Percentiles rank a stretch among this genome's conserved stretches.
Evolutionary conservation across 2,888 invertebrate species (phyloP).

Genomic region (Acanthosoma haemorrhoidale): DNA sequence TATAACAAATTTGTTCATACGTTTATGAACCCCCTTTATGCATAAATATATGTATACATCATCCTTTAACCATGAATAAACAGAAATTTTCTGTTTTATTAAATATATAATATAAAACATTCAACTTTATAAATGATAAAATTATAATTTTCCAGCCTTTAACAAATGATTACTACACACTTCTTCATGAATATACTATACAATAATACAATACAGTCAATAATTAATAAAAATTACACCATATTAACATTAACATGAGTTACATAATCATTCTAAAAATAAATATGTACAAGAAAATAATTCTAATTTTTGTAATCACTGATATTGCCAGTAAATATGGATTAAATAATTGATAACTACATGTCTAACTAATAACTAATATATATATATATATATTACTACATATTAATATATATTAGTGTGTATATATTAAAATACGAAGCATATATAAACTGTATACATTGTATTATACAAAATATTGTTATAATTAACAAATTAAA

Average conservation of each 20-base stretch:
- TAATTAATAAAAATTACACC: background rate
- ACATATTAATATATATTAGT: too few species aligned
- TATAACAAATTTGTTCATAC: background rate
- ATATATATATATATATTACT: background rate
- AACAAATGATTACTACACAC: background rate
- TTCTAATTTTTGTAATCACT: background rate
- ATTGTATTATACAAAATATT: background rate
- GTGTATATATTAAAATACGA: too few species aligned
- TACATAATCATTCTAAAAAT: background rate
- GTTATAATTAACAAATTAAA: background rate
- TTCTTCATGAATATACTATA: background rate
- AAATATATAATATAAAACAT: background rate
- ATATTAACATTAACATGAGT: background rate
- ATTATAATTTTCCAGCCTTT: background rate
- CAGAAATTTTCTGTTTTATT: background rate
- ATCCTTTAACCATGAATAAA: background rate
- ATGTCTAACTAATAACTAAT: background rate
- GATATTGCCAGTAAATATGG: background rate
- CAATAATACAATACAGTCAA: background rate
- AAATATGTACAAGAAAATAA: conserved; percentile 1
- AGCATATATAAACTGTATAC: background rate
- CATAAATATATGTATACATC: background rate
- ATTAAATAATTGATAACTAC: background rate
- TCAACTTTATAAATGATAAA: background rate
- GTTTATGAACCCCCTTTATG: background rate